Evolutionary conservation across 2,797 vertebrate genomes (phyloP), one percentile per base, ranked within the genome.

Genomic region (Sphenodon punctatus): DNA sequence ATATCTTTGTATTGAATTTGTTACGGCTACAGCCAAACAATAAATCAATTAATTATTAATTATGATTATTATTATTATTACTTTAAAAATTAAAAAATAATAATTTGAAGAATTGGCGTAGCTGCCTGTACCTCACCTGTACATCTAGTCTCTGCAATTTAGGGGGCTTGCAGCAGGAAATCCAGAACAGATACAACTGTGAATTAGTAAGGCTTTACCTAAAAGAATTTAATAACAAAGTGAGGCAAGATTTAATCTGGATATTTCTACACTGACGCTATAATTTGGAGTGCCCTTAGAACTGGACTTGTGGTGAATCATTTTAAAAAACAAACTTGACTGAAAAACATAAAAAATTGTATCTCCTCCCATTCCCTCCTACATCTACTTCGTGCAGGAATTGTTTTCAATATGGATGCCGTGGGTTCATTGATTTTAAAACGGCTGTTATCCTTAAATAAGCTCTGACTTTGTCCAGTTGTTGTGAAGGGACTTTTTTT

Each of bases 401-500:
- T 56, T 27, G 83, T 3, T 25, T 80, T 60, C 2, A 32, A 22
- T 2, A 25, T 2, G 10, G 16, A 30, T 6, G n/a, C n/a, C n/a
- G n/a, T n/a, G n/a, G n/a, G n/a, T n/a, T n/a, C n/a, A n/a, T 75
- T 61, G 34, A 82, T 82, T 76, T 70, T 16, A 8, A n/a, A 49
- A 19, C 10, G 82, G 58, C 15, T 74, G 22, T 11, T 16, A 67
- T 43, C 22, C n/a, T 60, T 72, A 49, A 76, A 80, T 53, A 34
- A 8, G 25, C 25, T n/a, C 23, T n/a, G 60, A 53, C 39, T 46
- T 64, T 82, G 60, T 76, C 80, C 5, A 23, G 27, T 34, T 36
- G 38, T 76, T 87, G 85, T 32, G 41, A 79, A 79, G 67, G 27
- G 75, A 6, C 73, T 66, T 84, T 80, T 73, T 41, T 22, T 12